Evolutionary conservation across 92 coral and sea anemone species (phyloP).

Genomic region (Actinostola sp.): DNA sequence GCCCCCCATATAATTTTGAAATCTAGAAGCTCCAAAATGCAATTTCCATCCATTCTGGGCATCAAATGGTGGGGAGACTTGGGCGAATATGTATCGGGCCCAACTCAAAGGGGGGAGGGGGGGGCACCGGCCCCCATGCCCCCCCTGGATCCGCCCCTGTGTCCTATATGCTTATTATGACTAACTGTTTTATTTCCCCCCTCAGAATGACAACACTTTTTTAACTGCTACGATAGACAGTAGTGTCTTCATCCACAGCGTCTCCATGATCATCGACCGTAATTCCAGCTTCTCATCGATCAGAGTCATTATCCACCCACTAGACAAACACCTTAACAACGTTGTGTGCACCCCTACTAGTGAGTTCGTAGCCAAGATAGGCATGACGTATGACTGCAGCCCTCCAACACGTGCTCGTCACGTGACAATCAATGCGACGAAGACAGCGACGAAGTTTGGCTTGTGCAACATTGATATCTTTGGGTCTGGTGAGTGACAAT

Average conservation of each 20-base stretch:
- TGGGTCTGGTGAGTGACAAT: slow-evolving; percentile 25
- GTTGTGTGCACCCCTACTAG: slow-evolving; percentile 1
- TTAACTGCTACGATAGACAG: neutral
- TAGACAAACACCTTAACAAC: neutral
- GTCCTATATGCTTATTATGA: too few species aligned
- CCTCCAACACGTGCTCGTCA: slow-evolving; percentile 45
- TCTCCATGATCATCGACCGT: neutral
- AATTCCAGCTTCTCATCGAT: neutral
- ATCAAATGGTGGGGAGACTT: too few species aligned
- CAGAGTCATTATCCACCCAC: slow-evolving; percentile 2
- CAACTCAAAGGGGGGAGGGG: too few species aligned
- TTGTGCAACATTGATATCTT: slow-evolving; percentile 33
- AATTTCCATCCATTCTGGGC: too few species aligned
- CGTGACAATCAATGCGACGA: slow-evolving; percentile 4
- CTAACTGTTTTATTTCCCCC: neutral
- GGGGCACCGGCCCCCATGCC: too few species aligned
- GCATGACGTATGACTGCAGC: slow-evolving; percentile 29
- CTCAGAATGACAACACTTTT: slow-evolving; percentile 5
- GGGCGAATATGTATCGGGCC: too few species aligned
- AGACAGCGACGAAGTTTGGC: neutral
- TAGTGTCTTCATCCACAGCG: slow-evolving; percentile 14
- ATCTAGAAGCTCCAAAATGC: too few species aligned
- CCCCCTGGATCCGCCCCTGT: too few species aligned
- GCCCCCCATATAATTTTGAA: too few species aligned
- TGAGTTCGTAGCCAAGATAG: slow-evolving; percentile 12